Base-by-base conservation (phyloP, 2,797 vertebrate species). In the Sebastes elongatus region DNA sequence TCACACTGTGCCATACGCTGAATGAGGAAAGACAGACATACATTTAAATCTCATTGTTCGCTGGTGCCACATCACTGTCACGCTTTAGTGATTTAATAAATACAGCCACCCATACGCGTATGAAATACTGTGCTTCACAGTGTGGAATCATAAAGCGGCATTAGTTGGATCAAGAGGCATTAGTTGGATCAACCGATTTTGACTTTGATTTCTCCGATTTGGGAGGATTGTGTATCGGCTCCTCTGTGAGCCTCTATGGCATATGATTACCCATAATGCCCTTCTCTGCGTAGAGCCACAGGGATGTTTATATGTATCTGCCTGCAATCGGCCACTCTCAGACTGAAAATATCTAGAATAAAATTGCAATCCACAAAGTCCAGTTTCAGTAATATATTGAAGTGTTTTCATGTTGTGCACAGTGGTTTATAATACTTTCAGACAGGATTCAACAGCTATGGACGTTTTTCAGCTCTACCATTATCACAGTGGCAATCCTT, bases 21-120 rank as follows among this genome's bases (percentile, higher is more conserved):
- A 85, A 69, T 70, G 60, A 65, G 69, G 53, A 74, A 10, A 84
- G 72, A 74, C 77, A 77, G 61, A 81, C n/a, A 1, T 23, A 57
- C 61, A 57, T 81, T 85, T 13, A 70, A 78, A 71, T 38, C 57
- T 84, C 20, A 61, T 64, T 80, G 62, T 76, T 61, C 1, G 14
- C 76, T 38, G 78, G n/a, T 56, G 77, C 14, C 77, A 56, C 68
- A 70, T 84, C 53, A 1, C 35, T 22, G 38, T 82, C 57, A 33
- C 2, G 2, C 35, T 56, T 5, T 10, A 7, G 11, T 10, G 38
- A 82, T 74, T 86, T 25, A 25, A 75, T 60, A 53, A 68, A 73
- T 5, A 22, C 23, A 14, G 14, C 38, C 38, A 25, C 22, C 27
- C 30, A 13, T 10, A 10, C 38, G 14, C 0, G 11, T 27, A 5